Percentiles rank a stretch among this genome's conserved stretches.
Conservation (phyloP, 2,113 vertebrate genomes). For the Muntiacus reevesi region DNA sequence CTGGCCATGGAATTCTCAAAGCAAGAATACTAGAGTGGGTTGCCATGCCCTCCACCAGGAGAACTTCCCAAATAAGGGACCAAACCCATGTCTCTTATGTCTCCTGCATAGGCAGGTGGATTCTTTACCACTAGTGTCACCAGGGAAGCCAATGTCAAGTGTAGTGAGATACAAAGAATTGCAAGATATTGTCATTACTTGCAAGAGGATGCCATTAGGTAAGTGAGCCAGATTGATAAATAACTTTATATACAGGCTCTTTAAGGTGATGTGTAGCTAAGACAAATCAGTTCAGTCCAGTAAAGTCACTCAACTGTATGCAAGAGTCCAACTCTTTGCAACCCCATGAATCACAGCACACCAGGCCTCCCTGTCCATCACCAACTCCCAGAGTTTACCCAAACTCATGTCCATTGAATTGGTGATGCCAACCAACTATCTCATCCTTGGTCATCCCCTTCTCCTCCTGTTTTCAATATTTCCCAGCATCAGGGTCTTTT, state of each 20-base stretch:
- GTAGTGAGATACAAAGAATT: neutral
- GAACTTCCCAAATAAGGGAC: neutral
- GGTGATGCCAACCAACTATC: neutral
- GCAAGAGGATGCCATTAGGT: neutral
- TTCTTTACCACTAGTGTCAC: neutral
- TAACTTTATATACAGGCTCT: neutral
- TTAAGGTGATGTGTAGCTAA: neutral
- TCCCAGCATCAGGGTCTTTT: neutral
- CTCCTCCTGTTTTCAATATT: neutral
- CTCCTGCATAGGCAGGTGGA: neutral
- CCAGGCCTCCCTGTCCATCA: neutral
- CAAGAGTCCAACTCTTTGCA: neutral
- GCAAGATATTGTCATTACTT: neutral
- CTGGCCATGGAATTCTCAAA: neutral
- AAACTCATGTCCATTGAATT: neutral
- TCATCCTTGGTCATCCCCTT: neutral
- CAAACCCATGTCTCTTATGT: neutral
- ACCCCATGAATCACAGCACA: neutral
- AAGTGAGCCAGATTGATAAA: neutral
- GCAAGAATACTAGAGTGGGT: neutral
- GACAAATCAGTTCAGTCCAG: neutral
- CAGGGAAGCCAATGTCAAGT: neutral
- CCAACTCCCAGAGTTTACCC: neutral
- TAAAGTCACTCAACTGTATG: neutral
- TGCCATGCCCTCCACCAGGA: neutral